Percentiles rank a stretch among this genome's conserved stretches.
phyloP scores from a whole-genome alignment of 2,888 invertebrate genomes.

The Aphodius sticticus region DNA sequence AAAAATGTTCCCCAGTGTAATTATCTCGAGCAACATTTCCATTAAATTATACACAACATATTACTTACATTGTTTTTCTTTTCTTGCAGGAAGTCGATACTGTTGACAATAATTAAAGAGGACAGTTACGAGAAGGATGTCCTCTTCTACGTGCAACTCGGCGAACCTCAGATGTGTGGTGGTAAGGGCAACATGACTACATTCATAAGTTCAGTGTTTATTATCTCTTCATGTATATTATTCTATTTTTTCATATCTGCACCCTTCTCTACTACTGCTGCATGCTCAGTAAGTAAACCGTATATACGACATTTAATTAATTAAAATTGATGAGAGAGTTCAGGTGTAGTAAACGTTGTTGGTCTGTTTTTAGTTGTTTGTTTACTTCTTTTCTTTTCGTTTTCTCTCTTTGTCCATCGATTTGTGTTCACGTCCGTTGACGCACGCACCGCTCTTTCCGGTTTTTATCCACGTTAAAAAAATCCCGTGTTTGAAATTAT shows the following conservation, averaged over 20 bases:
- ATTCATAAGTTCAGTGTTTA: conserved; percentile 41
- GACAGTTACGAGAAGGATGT: conserved; percentile 98
- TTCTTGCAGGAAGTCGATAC: conserved; percentile 85
- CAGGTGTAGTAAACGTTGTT: conserved; percentile 15
- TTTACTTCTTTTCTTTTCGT: not conserved
- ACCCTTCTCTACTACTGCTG: conserved; percentile 52
- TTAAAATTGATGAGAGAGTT: conserved; percentile 9
- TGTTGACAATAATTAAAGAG: conserved; percentile 90
- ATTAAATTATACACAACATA: not conserved
- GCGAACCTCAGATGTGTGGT: conserved; percentile 86
- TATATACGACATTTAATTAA: conserved; percentile 15
- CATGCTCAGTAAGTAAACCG: conserved; percentile 59
- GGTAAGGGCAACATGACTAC: conserved; percentile 67
- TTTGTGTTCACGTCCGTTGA: not conserved
- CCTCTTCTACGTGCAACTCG: conserved; percentile 90
- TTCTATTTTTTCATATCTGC: conserved; percentile 51
- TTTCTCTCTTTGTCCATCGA: not conserved
- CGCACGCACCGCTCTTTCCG: not conserved
- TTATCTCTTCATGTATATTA: conserved; percentile 45
- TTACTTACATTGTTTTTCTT: conserved; percentile 40
- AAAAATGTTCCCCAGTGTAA: too few species aligned
- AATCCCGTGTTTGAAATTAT: not conserved
- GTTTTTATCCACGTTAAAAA: not conserved
- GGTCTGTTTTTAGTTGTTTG: conserved; percentile 7
- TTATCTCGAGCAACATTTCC: too few species aligned